Evolutionary conservation across 2,888 invertebrate species (phyloP).

Genomic region (Exephanes ischioxanthus): DNA sequence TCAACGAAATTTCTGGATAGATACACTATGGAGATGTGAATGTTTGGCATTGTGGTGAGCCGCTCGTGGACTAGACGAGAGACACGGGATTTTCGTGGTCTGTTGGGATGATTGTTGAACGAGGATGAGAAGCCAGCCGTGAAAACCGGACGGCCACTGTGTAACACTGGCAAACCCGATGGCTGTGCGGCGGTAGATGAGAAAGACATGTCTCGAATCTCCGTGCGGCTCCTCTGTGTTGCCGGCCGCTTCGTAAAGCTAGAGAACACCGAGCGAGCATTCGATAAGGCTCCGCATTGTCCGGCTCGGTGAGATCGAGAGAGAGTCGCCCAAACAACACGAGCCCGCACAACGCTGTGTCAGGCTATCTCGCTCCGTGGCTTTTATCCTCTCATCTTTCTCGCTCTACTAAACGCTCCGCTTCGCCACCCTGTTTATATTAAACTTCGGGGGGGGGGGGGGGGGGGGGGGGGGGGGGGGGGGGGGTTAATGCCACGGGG

Average conservation of each 20-base stretch:
- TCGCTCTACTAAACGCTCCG: constrained; percentile 40
- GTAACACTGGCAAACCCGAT: constrained; percentile 37
- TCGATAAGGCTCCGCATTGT: constrained; percentile 66
- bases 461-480: constrained; percentile 79
- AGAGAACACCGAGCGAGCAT: constrained; percentile 59
- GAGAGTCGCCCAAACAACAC: constrained; percentile 37
- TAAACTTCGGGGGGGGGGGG: constrained; percentile 81
- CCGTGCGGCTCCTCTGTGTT: background rate
- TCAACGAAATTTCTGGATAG: constrained; percentile 55
- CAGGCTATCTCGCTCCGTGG: constrained; percentile 52
- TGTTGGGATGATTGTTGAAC: constrained; percentile 42
- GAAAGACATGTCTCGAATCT: constrained; percentile 41
- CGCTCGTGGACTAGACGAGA: constrained; percentile 40
- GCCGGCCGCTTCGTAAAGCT: constrained; percentile 47
- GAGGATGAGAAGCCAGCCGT: constrained; percentile 48
- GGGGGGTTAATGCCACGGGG: constrained; percentile 80
- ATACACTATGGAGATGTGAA: constrained; percentile 38
- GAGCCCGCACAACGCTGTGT: constrained; percentile 7
- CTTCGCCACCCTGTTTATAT: constrained; percentile 79
- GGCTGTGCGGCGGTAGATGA: constrained; percentile 24
- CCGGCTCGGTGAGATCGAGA: constrained; percentile 46
- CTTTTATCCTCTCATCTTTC: constrained; percentile 55
- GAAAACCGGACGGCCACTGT: constrained; percentile 43
- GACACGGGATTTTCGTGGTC: constrained; percentile 59
- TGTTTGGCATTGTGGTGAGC: constrained; percentile 42